These are phyloP conservation scores for Patagioenas fasciata DNA, from an alignment of 2,113 vertebrate genomes.

Conservation along the genomic window DNA sequence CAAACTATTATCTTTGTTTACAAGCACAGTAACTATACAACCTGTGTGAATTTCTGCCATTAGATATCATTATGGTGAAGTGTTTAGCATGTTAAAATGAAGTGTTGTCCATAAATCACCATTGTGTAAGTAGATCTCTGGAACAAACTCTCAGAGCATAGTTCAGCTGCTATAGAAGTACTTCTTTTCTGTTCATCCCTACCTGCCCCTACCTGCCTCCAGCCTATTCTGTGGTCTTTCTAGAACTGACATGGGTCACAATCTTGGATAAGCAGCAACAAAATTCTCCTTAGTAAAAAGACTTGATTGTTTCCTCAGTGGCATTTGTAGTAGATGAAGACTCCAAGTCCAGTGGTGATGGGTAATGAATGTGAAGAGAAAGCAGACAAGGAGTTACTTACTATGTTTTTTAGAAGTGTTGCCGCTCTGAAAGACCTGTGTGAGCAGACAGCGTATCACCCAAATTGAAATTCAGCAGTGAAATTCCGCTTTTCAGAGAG, in stretches of 20 bases:
- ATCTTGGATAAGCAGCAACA: neutral
- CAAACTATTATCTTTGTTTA: neutral
- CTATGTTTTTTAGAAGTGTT: neutral
- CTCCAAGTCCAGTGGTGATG: neutral
- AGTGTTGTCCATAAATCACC: neutral
- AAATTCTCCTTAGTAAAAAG: neutral
- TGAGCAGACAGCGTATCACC: neutral
- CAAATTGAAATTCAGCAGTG: conserved; percentile 30
- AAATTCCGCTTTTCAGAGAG: conserved; percentile 47
- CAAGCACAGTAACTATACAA: neutral
- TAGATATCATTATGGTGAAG: neutral
- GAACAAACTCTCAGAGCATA: neutral
- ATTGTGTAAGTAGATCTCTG: neutral
- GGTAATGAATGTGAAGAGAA: neutral
- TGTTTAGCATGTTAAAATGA: neutral
- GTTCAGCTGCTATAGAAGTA: neutral
- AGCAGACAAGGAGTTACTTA: neutral
- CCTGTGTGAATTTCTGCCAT: neutral
- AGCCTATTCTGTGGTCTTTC: neutral
- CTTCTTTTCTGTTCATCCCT: neutral
- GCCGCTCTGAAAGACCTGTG: neutral
- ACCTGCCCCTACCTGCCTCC: neutral
- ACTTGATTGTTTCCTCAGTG: neutral
- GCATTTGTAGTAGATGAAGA: neutral
- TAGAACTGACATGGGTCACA: neutral